Conservation (phyloP, 2,797 vertebrate genomes). For the Hypotaenidia okinawae region DNA sequence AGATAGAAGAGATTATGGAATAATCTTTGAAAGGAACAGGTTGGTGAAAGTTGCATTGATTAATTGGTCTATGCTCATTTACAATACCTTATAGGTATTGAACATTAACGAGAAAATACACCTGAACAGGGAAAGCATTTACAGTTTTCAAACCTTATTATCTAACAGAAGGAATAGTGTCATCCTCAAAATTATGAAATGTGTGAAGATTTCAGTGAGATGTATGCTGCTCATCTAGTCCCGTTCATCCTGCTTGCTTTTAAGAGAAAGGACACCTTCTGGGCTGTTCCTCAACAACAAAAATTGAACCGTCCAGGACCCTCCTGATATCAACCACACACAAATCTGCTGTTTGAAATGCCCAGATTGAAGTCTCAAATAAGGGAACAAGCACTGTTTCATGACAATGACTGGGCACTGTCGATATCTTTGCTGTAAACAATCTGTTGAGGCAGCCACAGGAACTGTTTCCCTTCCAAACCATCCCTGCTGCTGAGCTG, state of each 20-base stretch:
- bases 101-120: neutral
- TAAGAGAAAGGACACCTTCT: neutral
- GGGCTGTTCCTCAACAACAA: neutral
- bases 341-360: neutral
- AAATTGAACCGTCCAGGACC: neutral
- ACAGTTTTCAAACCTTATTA: neutral
- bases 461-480: conserved; percentile 34
- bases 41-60: neutral
- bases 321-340: neutral
- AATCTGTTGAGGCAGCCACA: conserved; percentile 56
- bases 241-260: neutral
- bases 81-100: neutral
- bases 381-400: conserved; percentile 28
- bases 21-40: neutral
- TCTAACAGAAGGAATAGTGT: neutral
- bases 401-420: conserved; percentile 37
- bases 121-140: neutral
- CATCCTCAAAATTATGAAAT: neutral
- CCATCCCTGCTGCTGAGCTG: neutral
- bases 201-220: neutral
- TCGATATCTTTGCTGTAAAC: neutral
- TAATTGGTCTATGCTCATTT: neutral
- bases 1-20: neutral
- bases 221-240: neutral
- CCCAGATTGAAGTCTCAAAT: neutral